Evolutionary conservation across 2,113 vertebrate species (phyloP), one percentile per base, ranked within the genome.

Genomic region (Hoplias malabaricus): DNA sequence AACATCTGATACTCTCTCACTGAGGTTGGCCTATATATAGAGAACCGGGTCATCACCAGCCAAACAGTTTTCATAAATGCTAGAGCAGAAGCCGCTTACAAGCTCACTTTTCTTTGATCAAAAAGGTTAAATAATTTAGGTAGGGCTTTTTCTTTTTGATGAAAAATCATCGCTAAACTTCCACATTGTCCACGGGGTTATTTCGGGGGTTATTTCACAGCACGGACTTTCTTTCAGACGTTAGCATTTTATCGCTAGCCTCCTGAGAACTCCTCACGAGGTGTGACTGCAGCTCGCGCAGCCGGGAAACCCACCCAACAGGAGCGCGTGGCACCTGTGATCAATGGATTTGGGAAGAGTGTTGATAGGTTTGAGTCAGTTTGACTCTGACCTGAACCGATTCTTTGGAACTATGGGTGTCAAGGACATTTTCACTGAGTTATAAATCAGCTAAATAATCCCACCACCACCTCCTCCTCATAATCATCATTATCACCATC

Each of bases 1-100:
- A 34, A 36, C 59, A 34, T 33, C 11, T 34, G 59, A 63, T 25
- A 29, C 27, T 9, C 31, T 61, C 54, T 29, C 57, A 19, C 54
- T 57, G 13, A 33, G 6, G 59, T 21, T 63, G n/a, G n/a, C n/a
- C n/a, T n/a, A 63, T 63, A 63, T 63, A 36, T 63, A 63, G 33
- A 31, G 13, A 8, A 14, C 13, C 57, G 13, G 16, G 27, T 16
- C 9, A 8, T 59, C 56, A 59, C 57, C 8, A 16, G 27, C 56
- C 31, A 31, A 27, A 11, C 3, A 14, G 9, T 59, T 31, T 59
- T 29, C 27, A 25, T 31, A 31, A 12, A 59, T 3, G 25, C 16
- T 10, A 16, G 14, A 62, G 57, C 27, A 8, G 13, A 19, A 27
- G 54, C 29, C 16, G 27, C 11, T 5, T n/a, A n/a, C 56, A n/a